Base-by-base conservation (phyloP, 35 echinoderm and acorn worm genomes). In the Anneissia japonica region DNA sequence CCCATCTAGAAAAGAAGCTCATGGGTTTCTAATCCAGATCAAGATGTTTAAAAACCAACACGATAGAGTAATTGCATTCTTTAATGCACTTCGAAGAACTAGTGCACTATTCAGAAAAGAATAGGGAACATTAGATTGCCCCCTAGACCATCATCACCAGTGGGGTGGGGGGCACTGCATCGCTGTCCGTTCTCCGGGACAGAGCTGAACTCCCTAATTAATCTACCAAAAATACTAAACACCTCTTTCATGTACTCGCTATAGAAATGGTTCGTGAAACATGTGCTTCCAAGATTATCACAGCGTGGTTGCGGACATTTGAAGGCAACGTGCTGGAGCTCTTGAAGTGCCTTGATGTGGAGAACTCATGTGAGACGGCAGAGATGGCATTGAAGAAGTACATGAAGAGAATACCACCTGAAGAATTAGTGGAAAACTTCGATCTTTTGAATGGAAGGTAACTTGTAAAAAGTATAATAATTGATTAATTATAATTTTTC, bases 361-460 rank as follows among this genome's bases (percentile, higher is more conserved):
- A 97, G 83, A 90, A 93, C 51, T 88, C 92, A 72, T 82, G 81
- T 79, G 55, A 91, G 29, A 89, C 89, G 0, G 95, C 91, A 9
- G 91, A 97, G 86, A 82, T 88, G 46, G 95, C 95, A 36, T 72
- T 97, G 0, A 89, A 91, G 32, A 74, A 84, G 11, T 76, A 91
- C 35, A 73, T 97, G 17, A 46, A 88, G 46, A 97, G 91, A 37
- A 92, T 90, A 35, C 77, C 82, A n/a, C 7, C 83, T 1, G 28
- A 64, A n/a, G 88, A 89, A 36, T 74, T 97, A 40, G 85, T 97
- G 12, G 86, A 93, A n/a, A 88, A 97, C 74, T 97, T 97, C 89
- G 95, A 97, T 72, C 86, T 91, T 0, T 86, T 97, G 10, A 89
- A 97, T 77, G 91, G 91, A 75, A 87, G 88, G 95, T 97, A 88